Base-by-base conservation (phyloP, 30 jellyfish, hydroid and myxozoan species). In the Phacellophora camtschatica region DNA sequence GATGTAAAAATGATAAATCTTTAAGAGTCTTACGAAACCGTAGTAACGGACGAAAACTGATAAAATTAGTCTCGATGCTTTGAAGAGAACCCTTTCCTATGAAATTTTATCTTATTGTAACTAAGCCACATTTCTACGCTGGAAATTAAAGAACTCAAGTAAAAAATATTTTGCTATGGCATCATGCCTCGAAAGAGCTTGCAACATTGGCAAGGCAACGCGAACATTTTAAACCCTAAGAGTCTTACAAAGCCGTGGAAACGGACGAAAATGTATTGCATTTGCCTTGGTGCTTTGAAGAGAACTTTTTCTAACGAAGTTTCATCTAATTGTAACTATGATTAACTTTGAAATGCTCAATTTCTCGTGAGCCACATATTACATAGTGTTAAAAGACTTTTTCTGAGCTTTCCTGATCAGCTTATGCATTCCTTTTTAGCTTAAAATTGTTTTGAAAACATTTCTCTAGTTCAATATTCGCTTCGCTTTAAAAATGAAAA, bases 391-490 rank as follows among this genome's bases (percentile, higher is more conserved):
- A 80, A 80, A 50, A 64, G 91, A 80, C 57, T 80, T 50, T 77
- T 5, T 77, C 51, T 53, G 83, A 80, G 71, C 91, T 80, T 80
- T 80, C 91, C 91, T 80, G 91, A 80, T 80, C 84, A 65, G 91
- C 79, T 80, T 70, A 80, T 46, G 61, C 61, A 46, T 42, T 80
- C 77, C 46, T 18, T 37, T 80, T 59, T 50, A 35, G 82, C 58
- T 37, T 28, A 46, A 48, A 65, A 66, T 28, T 80, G 84, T 80
- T 80, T 80, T 80, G 64, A 71, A 53, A 73, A 49, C 12, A 15
- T 24, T 63, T 23, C 18, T 25, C 50, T 28, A 20, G 43, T 32
- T 33, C 50, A 61, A 33, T 23, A 33, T 24, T 61, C 74, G 74
- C 74, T 50, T 23, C 31, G 49, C 74, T 61, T 61, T 32, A 9